phyloP scores from a whole-genome alignment of 92 coral and sea anemone genomes.

The Galaxea fascicularis region DNA sequence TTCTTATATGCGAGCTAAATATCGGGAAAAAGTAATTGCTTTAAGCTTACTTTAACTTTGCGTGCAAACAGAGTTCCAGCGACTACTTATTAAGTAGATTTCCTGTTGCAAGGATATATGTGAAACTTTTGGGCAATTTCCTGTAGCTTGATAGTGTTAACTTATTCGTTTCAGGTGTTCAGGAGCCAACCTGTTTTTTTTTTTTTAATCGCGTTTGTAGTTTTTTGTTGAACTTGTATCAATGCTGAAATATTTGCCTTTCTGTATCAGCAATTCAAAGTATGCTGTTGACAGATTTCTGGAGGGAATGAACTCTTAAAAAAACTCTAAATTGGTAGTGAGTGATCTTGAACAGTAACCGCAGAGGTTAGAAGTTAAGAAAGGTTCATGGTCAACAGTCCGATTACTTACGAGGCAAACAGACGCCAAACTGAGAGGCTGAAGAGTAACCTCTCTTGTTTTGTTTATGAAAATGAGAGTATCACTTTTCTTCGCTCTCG shows the following conservation, averaged over 20 bases:
- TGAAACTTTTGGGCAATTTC: conserved; percentile 19
- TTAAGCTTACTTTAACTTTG: not conserved
- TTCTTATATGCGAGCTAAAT: conserved; percentile 4
- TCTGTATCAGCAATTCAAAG: not conserved
- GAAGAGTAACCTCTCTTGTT: too few relatives aligned
- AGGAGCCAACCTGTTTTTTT: not conserved
- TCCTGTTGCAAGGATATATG: conserved; percentile 6
- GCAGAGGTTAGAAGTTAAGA: not conserved
- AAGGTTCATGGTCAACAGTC: not conserved
- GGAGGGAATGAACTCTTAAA: not conserved
- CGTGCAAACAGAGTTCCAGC: conserved; percentile 1
- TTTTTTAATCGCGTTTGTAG: not conserved
- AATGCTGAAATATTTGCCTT: not conserved
- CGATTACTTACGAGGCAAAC: too few relatives aligned
- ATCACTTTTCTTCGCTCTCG: too few relatives aligned
- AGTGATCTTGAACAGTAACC: not conserved
- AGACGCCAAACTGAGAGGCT: too few relatives aligned
- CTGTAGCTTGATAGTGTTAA: not conserved
- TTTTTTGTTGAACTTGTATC: not conserved
- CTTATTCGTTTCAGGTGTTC: not conserved
- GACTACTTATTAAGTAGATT: conserved; percentile 1
- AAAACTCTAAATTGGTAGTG: not conserved
- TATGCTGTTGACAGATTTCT: not conserved
- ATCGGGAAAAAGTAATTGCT: not conserved
- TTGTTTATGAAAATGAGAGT: too few relatives aligned